Conservation (phyloP, 2,113 vertebrate genomes). For the Odocoileus virginianus region DNA sequence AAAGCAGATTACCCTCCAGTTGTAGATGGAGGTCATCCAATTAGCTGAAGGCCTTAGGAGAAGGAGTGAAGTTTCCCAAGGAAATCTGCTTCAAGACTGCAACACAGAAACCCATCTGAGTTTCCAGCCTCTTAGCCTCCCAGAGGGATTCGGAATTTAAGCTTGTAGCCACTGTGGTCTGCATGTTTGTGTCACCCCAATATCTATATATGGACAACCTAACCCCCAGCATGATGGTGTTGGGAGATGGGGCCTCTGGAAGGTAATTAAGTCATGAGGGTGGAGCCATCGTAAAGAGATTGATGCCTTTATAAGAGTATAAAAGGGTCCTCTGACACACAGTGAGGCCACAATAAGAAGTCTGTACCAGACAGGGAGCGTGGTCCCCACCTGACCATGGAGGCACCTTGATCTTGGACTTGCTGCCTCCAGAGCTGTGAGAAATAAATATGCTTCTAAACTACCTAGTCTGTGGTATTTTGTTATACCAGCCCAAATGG, state of each 20-base stretch:
- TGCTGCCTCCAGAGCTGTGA: neutral
- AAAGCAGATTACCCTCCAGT: neutral
- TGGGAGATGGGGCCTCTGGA: neutral
- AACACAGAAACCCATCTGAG: no score
- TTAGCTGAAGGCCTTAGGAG: neutral
- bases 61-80: neutral
- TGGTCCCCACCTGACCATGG: fast-evolving
- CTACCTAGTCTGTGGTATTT: neutral
- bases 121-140: neutral
- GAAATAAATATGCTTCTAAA: neutral
- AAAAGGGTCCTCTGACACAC: neutral
- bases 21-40: neutral
- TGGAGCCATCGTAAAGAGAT: neutral
- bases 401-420: fast-evolving
- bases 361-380: neutral
- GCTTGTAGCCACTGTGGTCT: no score
- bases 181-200: neutral
- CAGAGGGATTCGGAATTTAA: neutral
- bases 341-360: neutral
- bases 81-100: neutral
- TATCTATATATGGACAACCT: neutral
- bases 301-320: neutral
- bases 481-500: neutral
- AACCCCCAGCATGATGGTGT: neutral
- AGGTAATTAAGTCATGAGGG: neutral